Conservation (phyloP, 1,140 invertebrate genomes). For the Steinernema feltiae region DNA sequence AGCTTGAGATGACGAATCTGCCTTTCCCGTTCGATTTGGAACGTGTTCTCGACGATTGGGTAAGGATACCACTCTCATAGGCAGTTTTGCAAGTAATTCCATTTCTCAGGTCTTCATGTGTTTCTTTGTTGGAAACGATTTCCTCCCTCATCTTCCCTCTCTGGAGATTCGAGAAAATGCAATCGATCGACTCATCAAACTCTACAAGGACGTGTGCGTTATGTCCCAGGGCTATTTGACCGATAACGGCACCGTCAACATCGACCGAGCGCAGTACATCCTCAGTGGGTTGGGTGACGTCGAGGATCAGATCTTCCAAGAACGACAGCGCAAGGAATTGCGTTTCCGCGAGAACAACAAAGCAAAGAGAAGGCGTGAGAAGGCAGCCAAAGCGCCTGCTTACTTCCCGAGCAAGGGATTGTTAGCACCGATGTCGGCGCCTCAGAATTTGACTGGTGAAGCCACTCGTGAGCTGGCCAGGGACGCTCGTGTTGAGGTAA, state of each 20-base stretch:
- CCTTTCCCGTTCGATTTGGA: conserved; percentile 74
- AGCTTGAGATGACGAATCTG: conserved; percentile 82
- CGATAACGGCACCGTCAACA: conserved; percentile 82
- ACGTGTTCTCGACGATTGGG: conserved; percentile 91
- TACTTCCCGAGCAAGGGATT: conserved; percentile 24
- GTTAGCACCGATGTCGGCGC: conserved; percentile 19
- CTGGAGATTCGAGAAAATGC: conserved; percentile 95
- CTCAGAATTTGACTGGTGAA: conserved; percentile 21
- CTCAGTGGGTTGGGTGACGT: conserved; percentile 76
- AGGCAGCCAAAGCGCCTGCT: conserved; percentile 18
- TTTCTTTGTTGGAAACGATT: conserved; percentile 99
- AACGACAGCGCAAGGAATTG: conserved; percentile 74
- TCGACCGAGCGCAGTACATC: conserved; percentile 86
- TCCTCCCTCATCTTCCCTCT: conserved; percentile 93
- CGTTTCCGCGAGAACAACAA: conserved; percentile 65
- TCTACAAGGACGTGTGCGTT: conserved; percentile 78
- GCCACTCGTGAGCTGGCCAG: conserved; percentile 39
- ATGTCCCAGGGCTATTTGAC: conserved; percentile 70
- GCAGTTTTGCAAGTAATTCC: background rate
- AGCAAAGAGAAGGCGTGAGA: conserved; percentile 32
- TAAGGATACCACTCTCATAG: conserved; percentile 75
- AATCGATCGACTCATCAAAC: conserved; percentile 82
- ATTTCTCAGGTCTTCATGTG: conserved; percentile 95
- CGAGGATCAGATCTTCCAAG: conserved; percentile 96
- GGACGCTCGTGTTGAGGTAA: conserved; percentile 41